Percentiles rank a stretch among this genome's conserved stretches.
These are phyloP conservation scores for Ciona savignyi DNA, from an alignment of 23 tunicate genomes.

Conservation along the genomic window DNA sequence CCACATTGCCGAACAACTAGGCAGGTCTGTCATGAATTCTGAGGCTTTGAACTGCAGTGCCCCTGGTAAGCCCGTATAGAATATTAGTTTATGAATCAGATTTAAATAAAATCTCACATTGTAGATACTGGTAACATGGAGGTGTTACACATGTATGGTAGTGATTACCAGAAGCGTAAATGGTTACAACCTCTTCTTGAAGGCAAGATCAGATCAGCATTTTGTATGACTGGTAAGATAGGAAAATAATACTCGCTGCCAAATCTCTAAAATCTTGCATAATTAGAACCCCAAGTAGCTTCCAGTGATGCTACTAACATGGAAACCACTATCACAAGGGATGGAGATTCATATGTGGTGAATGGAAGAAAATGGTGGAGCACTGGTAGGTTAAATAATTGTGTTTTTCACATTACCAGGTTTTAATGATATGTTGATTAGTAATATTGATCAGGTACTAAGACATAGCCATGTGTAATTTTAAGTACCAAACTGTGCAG, in stretches of 20 bases:
- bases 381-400: conserved; percentile 58
- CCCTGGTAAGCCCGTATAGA: conserved; percentile 44
- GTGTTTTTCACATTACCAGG: too few species aligned
- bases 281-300: conserved; percentile 97
- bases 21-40: conserved; percentile 37
- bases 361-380: conserved; percentile 99
- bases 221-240: conserved; percentile 88
- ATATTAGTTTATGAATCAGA: not conserved
- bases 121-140: conserved; percentile 99
- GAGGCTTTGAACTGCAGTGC: conserved; percentile 88
- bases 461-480: too few species aligned
- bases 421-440: too few species aligned
- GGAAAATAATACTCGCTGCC: not conserved
- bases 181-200: conserved; percentile 91
- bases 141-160: conserved; percentile 84
- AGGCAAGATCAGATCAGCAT: conserved; percentile 90
- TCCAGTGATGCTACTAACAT: conserved; percentile 99
- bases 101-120: too few species aligned
- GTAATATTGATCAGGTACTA: too few species aligned
- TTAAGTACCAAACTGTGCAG: too few species aligned
- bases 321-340: conserved; percentile 60
- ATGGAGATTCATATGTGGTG: conserved; percentile 73
- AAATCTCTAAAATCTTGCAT: not conserved
- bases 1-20: conserved; percentile 87
- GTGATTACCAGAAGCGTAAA: conserved; percentile 78